Base-by-base conservation (phyloP, 2,888 invertebrate species). In the Sepiola atlantica region DNA sequence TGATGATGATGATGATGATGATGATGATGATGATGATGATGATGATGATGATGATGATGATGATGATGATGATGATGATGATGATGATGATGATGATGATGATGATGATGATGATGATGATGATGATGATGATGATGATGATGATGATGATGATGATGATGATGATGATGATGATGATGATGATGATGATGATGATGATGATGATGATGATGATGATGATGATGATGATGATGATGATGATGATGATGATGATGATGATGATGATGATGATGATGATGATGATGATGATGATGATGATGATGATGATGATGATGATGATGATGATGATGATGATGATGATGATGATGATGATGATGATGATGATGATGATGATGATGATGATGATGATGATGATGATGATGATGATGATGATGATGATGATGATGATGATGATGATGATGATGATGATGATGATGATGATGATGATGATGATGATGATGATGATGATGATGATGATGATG, bases 11-110 rank as follows among this genome's bases (percentile, higher is more conserved):
- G 8, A 90, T 6, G 90, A 90, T 6, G 90, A 6, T 18, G 90
- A 18, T 18, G 90, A 18, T 18, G 90, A 90, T 6, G 90, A 90
- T 90, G 18, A 12, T 90, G 90, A 90, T 90, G 18, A 90, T 90
- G 90, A 90, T 32, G 18, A 18, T 32, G 18, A 90, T 90, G 90
- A 90, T 90, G 90, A 90, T 90, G 90, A 90, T 18, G 90, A 28
- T 77, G 77, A 77, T 18, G 24, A 77, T 77, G 77, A 77, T 77
- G 77, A 77, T 77, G 24, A 28, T 77, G 77, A 18, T 90, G 90
- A 90, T 90, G 90, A 90, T 90, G 90, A 90, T 90, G 90, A 90
- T 90, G 90, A 90, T 90, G 90, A 90, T 90, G 18, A n/a, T 90
- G 90, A 90, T 77, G n/a, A n/a, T n/a, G n/a, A n/a, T n/a, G n/a